Evolutionary conservation across 2,888 invertebrate genomes (phyloP), one percentile per base, ranked within the genome.

Genomic region (Orthosia cruda): DNA sequence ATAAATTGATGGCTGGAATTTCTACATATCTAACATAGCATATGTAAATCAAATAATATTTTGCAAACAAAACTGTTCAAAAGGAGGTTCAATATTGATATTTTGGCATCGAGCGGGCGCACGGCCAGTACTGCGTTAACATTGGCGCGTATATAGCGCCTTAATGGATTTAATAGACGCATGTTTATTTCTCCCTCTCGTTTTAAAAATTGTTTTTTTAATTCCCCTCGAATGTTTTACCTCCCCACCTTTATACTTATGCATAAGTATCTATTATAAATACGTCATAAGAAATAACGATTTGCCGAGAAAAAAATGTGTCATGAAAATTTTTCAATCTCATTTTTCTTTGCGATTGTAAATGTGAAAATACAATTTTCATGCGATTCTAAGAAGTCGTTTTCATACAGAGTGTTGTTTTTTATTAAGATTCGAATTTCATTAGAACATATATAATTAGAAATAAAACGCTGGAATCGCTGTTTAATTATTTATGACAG

Each of bases 401-500:
- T 75, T 65, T 75, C 18, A 45, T 32, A 23, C 5, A 50, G 15
- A 77, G 3, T n/a, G 11, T 52, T 40, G 9, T 62, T 75, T 63
- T 63, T 54, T 54, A 54, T 45, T 50, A 55, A 61, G 13, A 50
- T 45, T 11, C 2, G 18, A 4, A 62, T n/a, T n/a, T n/a, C n/a
- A n/a, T n/a, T n/a, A n/a, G n/a, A n/a, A n/a, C n/a, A n/a, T n/a
- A n/a, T n/a, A n/a, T n/a, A n/a, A n/a, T n/a, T n/a, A n/a, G 74
- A 80, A 79, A 79, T 87, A 85, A 85, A 71, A 82, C 69, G 72
- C 63, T 85, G 67, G 26, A 45, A 72, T 71, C 15, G 73, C 58
- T 71, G 57, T 87, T 77, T 80, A 83, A 80, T 85, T 86, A 87
- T 87, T 85, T 83, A 83, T 83, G 72, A 73, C 72, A 83, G 83